Evolutionary conservation across 2,888 invertebrate species (phyloP).

Genomic region (Nomada flava): DNA sequence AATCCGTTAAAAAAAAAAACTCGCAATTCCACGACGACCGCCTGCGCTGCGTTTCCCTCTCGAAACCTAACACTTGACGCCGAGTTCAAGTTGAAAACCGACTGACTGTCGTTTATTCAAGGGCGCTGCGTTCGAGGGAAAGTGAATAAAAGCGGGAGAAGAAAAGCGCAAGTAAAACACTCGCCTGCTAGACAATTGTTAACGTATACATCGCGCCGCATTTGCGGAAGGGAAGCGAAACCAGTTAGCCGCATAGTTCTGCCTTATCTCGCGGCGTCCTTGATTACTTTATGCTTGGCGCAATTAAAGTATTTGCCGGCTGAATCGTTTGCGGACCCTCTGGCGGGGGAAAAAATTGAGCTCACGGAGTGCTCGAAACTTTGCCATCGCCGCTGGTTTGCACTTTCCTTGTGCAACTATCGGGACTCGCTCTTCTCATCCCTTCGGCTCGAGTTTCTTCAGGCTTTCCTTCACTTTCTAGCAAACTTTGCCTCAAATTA

Average conservation of each 20-base stretch:
- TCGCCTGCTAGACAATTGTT: slow-evolving; percentile 50
- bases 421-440: slow-evolving; percentile 7
- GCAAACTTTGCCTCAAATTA: slow-evolving; percentile 76
- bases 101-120: slow-evolving; percentile 5
- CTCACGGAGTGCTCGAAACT: slow-evolving; percentile 43
- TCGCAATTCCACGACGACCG: slow-evolving; percentile 12
- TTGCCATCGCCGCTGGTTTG: slow-evolving; percentile 49
- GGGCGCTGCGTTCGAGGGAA: background rate
- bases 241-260: slow-evolving; percentile 68
- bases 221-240: slow-evolving; percentile 19
- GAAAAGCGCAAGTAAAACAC: background rate
- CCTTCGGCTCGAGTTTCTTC: slow-evolving; percentile 31
- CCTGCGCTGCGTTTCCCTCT: background rate
- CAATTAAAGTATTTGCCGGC: slow-evolving; percentile 78
- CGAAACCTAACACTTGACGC: slow-evolving; percentile 15
- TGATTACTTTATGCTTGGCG: slow-evolving; percentile 31
- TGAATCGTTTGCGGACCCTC: slow-evolving; percentile 77
- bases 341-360: slow-evolving; percentile 24
- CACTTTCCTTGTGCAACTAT: slow-evolving; percentile 38
- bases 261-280: slow-evolving; percentile 57
- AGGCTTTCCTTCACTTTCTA: slow-evolving; percentile 40
- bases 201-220: slow-evolving; percentile 50
- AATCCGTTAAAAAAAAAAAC: slow-evolving; percentile 18
- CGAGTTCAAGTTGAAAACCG: slow-evolving; percentile 30
- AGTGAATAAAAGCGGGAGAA: too few relatives aligned